These are phyloP conservation scores for Pristionchus japonicus DNA, from an alignment of 2,888 invertebrate species.

Conservation along the genomic window DNA sequence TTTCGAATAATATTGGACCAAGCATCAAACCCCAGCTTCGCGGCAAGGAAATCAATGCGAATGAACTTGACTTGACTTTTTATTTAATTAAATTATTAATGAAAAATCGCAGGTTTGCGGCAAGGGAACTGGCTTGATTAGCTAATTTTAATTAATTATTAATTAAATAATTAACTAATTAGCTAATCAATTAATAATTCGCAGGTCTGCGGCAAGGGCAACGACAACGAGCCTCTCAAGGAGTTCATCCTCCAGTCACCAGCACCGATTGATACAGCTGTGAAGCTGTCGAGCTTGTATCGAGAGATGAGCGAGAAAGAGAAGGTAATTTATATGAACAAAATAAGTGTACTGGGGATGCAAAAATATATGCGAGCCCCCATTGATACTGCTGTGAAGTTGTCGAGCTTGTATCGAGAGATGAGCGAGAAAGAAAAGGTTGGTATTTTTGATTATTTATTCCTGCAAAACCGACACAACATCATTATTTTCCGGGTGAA, in stretches of 20 bases:
- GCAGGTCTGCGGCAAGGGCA: conserved; percentile 85
- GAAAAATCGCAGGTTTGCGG: background rate
- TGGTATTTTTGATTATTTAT: too few species aligned
- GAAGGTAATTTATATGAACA: conserved; percentile 49
- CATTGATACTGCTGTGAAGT: conserved; percentile 96
- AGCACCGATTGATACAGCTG: conserved; percentile 98
- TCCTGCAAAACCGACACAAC: background rate
- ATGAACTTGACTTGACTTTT: background rate
- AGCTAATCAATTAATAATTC: conserved; percentile 83
- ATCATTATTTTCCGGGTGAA: background rate
- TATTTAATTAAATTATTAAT: background rate
- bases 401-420: conserved; percentile 84
- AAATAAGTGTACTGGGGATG: too few species aligned
- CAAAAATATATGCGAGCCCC: conserved; percentile 84
- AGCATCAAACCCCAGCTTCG: too few species aligned
- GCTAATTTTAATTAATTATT: too few species aligned
- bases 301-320: conserved; percentile 81
- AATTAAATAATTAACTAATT: background rate
- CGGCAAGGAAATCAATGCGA: background rate
- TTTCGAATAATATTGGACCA: too few species aligned
- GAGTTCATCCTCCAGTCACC: conserved; percentile 98
- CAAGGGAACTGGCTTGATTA: too few species aligned
- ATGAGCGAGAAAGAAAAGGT: conserved; percentile 1
- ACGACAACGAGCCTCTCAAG: conserved; percentile 94
- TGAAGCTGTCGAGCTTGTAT: conserved; percentile 88